phyloP scores from a whole-genome alignment of 1,140 invertebrate genomes.

The Pseudomyrmex flavicornis region DNA sequence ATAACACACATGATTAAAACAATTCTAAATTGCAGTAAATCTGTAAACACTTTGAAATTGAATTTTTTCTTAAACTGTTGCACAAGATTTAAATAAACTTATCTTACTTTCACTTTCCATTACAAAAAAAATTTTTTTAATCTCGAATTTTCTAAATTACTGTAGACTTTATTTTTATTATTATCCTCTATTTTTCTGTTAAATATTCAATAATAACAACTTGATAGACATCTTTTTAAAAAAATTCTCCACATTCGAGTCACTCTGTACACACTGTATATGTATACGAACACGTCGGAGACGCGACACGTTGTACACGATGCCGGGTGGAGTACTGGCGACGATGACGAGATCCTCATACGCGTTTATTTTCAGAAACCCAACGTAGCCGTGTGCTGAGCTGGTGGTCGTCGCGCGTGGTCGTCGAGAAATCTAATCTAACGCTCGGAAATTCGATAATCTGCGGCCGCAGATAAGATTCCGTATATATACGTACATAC shows the following conservation, averaged over 20 bases:
- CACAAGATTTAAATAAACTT: neutral
- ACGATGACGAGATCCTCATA: conserved; percentile 54
- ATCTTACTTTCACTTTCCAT: no score
- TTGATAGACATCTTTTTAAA: neutral
- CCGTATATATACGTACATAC: neutral
- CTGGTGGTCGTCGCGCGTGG: neutral
- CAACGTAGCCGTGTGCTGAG: neutral
- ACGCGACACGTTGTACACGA: conserved; percentile 28
- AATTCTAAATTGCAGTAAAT: no score
- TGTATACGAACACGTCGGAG: conserved; percentile 27
- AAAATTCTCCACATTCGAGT: neutral
- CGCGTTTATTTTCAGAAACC: conserved; percentile 73
- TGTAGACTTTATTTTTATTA: neutral
- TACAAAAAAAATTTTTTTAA: neutral
- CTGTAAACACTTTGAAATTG: no score
- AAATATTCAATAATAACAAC: neutral
- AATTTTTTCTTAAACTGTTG: no score
- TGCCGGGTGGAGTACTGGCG: conserved; percentile 62
- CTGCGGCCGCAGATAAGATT: conserved; percentile 67
- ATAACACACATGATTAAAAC: no score
- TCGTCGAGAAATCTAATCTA: conserved; percentile 73
- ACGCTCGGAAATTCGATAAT: conserved; percentile 66
- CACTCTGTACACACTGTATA: neutral
- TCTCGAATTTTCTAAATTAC: neutral
- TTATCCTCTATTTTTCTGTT: neutral